Evolutionary conservation across 1,140 invertebrate species (phyloP).

Genomic region (Belonocnema kinseyi): DNA sequence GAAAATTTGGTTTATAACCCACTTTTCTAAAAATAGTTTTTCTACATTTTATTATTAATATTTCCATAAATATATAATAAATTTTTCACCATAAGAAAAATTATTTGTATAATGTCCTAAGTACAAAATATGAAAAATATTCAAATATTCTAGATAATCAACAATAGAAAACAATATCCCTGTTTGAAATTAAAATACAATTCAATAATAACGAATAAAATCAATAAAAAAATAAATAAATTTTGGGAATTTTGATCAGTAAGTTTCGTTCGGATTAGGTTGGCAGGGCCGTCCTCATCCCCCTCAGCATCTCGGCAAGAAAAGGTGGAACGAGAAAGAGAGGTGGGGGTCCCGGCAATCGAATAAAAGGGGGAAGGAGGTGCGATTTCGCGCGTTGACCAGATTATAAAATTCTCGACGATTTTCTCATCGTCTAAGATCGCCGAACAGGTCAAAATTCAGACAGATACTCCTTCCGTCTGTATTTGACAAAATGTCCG

Average conservation of each 20-base stretch:
- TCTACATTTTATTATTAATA: too few species aligned
- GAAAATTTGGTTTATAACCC: too few species aligned
- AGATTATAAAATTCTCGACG: slow-evolving; percentile 50
- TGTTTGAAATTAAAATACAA: background rate
- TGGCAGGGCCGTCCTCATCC: slow-evolving; percentile 49
- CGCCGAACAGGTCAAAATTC: background rate
- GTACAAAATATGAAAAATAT: background rate
- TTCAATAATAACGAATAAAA: background rate
- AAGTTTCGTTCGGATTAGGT: background rate
- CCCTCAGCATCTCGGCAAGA: slow-evolving; percentile 29
- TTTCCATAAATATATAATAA: background rate
- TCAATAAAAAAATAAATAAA: background rate
- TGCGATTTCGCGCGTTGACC: slow-evolving; percentile 71
- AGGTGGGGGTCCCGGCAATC: slow-evolving; percentile 64
- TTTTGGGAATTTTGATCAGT: background rate
- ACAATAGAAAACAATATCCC: too few species aligned
- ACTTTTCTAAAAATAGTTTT: too few species aligned
- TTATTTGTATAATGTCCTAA: background rate
- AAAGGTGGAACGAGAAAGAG: slow-evolving; percentile 23
- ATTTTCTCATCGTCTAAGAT: slow-evolving; percentile 19
- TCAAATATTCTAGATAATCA: too few species aligned
- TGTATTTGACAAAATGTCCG: slow-evolving; percentile 67
- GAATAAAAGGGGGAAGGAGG: slow-evolving; percentile 70
- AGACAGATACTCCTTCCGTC: slow-evolving; percentile 49
- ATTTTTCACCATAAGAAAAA: slow-evolving; percentile 18